Conservation (phyloP, 2,888 invertebrate species). For the Apamea monoglypha region DNA sequence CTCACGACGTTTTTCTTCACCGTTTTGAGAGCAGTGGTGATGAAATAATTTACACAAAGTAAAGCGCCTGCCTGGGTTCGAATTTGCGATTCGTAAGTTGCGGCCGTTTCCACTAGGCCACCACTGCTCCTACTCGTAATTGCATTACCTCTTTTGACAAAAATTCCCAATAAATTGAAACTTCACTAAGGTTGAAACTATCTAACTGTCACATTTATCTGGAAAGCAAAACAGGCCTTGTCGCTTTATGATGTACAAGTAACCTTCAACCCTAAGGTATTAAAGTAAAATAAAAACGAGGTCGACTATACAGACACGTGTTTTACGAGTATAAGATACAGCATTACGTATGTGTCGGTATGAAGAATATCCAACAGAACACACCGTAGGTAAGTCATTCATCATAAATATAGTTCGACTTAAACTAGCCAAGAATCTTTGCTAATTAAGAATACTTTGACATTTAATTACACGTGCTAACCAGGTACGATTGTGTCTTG, state of each 20-base stretch:
- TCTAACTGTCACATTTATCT: neutral
- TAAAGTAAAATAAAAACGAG: neutral
- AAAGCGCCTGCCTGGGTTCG: neutral
- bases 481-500: neutral
- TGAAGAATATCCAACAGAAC: neutral
- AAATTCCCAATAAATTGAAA: neutral
- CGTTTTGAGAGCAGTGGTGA: neutral
- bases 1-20: too few species aligned
- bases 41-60: neutral
- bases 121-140: neutral
- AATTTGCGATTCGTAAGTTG: neutral
- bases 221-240: neutral
- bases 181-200: neutral
- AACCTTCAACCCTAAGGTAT: neutral
- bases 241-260: neutral
- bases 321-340: neutral
- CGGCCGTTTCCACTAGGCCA: neutral
- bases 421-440: neutral
- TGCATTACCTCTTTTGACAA: neutral
- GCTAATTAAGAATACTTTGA: neutral
- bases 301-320: neutral
- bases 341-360: neutral
- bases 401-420: neutral
- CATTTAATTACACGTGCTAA: too few species aligned
- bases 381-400: too few species aligned